Evolutionary conservation across 2,797 vertebrate species (phyloP), one percentile per base, ranked within the genome.

Genomic region (Pseudomugil tenellus): DNA sequence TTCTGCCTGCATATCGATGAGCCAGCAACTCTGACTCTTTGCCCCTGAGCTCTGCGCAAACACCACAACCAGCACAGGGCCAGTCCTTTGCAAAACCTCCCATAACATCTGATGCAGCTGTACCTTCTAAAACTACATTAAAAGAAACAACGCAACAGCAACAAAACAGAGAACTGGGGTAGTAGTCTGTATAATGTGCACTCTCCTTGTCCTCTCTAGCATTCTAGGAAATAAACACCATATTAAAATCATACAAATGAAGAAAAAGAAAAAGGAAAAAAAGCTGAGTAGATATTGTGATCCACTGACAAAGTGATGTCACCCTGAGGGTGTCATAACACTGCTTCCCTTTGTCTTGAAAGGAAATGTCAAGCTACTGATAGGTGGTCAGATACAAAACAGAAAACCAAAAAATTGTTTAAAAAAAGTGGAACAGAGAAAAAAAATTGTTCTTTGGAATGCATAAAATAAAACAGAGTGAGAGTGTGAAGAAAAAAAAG

Each of bases 1-100:
- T 81, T 88, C 74, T 90, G 85, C 76, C 87, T 91, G 92, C 90
- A 93, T 93, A 91, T 91, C 85, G 90, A 93, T 93, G 90, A 80
- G 69, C 87, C 85, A 86, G 86, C 85, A 90, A 83, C 84, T 89
- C 84, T 68, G 79, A 84, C 81, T 86, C 81, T 84, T 83, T 84
- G 90, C 86, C 90, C 86, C 87, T 69, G 67, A 91, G 90, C 85
- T 79, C 55, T 75, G 69, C 81, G 81, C 81, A 87, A 88, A 87
- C 86, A 89, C 84, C 84, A 75, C 62, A 80, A 76, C 81, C 78
- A 84, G 84, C 84, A 84, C 81, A 84, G 71, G 85, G 81, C 89
- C 73, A 80, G 79, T 70, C 74, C 79, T 79, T 79, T 77, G 5
- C 70, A 81, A 84, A 84, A 69, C 61, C 82, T 74, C 65, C 71